These are phyloP conservation scores for Frieseomelitta varia DNA, from an alignment of 1,140 invertebrate genomes.

Conservation along the genomic window DNA sequence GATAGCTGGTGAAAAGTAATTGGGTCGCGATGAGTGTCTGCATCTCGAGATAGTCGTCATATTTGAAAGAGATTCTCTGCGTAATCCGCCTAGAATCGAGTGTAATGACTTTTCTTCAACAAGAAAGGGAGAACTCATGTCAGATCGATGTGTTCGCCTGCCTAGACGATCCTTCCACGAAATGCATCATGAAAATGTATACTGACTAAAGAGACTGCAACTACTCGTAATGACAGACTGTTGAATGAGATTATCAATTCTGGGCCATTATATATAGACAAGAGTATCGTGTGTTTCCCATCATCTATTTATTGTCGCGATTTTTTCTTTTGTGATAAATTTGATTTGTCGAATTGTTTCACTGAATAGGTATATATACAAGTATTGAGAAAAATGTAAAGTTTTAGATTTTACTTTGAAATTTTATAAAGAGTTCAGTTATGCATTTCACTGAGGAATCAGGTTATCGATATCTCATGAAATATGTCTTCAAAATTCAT, in stretches of 20 bases:
- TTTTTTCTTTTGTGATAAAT: not conserved
- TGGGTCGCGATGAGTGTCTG: constrained; percentile 48
- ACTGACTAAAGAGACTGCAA: not conserved
- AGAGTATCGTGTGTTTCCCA: not conserved
- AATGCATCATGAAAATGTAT: not conserved
- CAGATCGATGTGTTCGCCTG: not conserved
- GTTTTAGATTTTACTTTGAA: too few species aligned
- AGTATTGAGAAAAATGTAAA: not conserved
- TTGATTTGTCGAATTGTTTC: not conserved
- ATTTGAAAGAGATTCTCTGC: constrained; percentile 50
- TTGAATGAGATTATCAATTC: not conserved
- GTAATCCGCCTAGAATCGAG: constrained; percentile 42
- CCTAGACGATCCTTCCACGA: not conserved
- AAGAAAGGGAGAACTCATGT: not conserved
- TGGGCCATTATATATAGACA: not conserved
- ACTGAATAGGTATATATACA: not conserved
- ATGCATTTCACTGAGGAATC: not conserved
- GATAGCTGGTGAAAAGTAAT: constrained; percentile 55
- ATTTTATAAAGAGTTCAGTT: too few species aligned
- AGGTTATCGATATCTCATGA: not conserved
- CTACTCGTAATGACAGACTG: not conserved
- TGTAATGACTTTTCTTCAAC: constrained; percentile 19
- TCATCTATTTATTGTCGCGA: not conserved
- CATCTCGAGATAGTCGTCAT: constrained; percentile 32
- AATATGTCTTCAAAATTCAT: not conserved